A percentile compares a stretch with the other conserved stretches of the same genome.
Evolutionary conservation across 2,113 vertebrate species (phyloP).

Genomic region (Suncus etruscus): DNA sequence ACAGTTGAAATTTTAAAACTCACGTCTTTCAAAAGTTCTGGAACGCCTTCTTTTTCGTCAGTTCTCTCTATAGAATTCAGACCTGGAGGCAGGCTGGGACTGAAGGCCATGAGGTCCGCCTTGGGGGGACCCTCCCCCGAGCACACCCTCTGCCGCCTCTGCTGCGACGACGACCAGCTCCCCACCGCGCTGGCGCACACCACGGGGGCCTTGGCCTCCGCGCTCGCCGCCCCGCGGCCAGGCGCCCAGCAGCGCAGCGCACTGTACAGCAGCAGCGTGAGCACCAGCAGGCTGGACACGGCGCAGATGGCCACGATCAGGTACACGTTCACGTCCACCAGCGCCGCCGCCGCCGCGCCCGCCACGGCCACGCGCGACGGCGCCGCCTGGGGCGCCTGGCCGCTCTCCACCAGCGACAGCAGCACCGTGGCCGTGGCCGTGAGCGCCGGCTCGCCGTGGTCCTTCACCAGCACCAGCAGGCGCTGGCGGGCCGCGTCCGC

Average conservation of each 20-base stretch:
- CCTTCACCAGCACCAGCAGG: no score
- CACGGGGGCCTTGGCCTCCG: constrained; percentile 29
- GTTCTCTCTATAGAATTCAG: constrained; percentile 17
- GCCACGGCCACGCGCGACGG: constrained; percentile 39
- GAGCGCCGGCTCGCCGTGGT: not conserved
- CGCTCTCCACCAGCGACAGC: constrained; percentile 15
- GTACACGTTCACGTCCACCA: not conserved
- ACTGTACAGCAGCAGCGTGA: no score
- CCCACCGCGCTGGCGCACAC: constrained; percentile 76
- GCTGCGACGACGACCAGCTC: constrained; percentile 78
- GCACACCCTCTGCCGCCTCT: constrained; percentile 75
- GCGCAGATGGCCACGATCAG: no score
- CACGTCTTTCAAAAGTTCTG: constrained; percentile 72
- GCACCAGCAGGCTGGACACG: no score
- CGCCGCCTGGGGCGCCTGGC: not conserved
- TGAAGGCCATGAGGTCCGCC: constrained; percentile 87
- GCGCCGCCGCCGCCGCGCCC: constrained; percentile 67
- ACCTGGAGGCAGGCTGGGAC: constrained; percentile 76
- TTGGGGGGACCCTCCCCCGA: constrained; percentile 74
- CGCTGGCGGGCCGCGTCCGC: no score
- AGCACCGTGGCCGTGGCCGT: no score
- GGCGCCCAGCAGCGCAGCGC: no score
- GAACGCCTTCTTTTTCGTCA: not conserved
- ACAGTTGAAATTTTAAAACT: not conserved
- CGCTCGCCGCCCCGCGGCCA: not conserved